Percentiles rank a stretch among this genome's conserved stretches.
These are phyloP conservation scores for Eulithis prunata DNA, from an alignment of 2,888 invertebrate genomes.

Conservation along the genomic window DNA sequence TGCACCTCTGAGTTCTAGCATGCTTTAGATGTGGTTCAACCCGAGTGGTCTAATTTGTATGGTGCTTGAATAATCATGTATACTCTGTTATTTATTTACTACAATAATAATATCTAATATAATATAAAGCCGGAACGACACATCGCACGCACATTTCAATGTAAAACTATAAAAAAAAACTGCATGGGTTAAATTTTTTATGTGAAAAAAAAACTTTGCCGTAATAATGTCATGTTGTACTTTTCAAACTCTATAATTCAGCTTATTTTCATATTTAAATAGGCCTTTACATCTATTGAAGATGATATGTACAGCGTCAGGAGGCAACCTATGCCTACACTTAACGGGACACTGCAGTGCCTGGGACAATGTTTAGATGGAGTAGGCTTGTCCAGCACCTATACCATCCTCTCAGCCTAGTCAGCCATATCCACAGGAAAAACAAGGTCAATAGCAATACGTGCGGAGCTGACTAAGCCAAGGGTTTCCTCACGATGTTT, in stretches of 20 bases:
- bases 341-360: too few relatives aligned
- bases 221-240: background rate
- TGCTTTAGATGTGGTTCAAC: conserved; percentile 1
- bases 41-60: conserved; percentile 28
- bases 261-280: too few relatives aligned
- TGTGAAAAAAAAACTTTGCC: background rate
- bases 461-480: too few relatives aligned
- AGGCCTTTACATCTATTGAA: too few relatives aligned
- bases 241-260: background rate
- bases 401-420: too few relatives aligned
- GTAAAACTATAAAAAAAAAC: background rate
- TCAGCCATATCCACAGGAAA: too few relatives aligned
- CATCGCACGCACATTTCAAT: conserved; percentile 11
- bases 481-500: too few relatives aligned
- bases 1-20: background rate
- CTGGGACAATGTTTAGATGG: too few relatives aligned
- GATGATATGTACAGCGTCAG: too few relatives aligned
- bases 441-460: too few relatives aligned
- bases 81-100: conserved; percentile 10
- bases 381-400: too few relatives aligned
- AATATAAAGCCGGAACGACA: background rate
- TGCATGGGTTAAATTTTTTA: conserved; percentile 1
- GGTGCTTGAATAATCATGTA: conserved; percentile 25
- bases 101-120: background rate
- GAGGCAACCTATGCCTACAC: too few relatives aligned